Conservation (phyloP, 2,888 invertebrate genomes). For the Hyppa rectilinea region DNA sequence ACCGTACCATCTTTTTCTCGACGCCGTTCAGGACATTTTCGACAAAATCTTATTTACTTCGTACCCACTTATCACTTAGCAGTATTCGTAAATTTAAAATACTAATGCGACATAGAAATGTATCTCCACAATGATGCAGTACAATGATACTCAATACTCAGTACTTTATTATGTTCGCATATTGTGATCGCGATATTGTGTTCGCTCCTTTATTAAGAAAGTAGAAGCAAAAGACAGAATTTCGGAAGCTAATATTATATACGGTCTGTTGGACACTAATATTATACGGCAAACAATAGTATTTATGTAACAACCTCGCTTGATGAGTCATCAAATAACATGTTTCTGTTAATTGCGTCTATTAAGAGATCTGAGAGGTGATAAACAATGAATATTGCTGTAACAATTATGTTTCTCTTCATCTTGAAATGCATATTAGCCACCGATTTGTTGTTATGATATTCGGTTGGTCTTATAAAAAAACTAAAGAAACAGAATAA, state of each 20-base stretch:
- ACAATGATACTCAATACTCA: too few relatives aligned
- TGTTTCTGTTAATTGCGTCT: slow-evolving; percentile 14
- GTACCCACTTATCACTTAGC: too few relatives aligned
- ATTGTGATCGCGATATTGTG: background rate
- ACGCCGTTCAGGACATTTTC: too few relatives aligned
- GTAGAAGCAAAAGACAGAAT: slow-evolving; percentile 17
- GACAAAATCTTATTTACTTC: too few relatives aligned
- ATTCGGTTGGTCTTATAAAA: too few relatives aligned
- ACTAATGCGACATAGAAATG: background rate
- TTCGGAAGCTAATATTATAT: slow-evolving; percentile 5
- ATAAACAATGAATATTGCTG: slow-evolving; percentile 15
- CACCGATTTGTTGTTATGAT: too few relatives aligned
- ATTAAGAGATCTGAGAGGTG: slow-evolving; percentile 27
- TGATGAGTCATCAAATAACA: slow-evolving; percentile 20
- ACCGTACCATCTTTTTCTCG: too few relatives aligned
- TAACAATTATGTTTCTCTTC: slow-evolving; percentile 12
- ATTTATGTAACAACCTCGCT: slow-evolving; percentile 11
- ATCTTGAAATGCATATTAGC: background rate
- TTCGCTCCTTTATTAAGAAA: slow-evolving; percentile 2
- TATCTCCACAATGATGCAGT: background rate
- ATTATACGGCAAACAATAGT: slow-evolving; percentile 1
- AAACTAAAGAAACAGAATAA: too few relatives aligned
- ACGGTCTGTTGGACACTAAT: background rate
- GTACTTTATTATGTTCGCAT: too few relatives aligned
- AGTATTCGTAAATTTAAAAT: background rate